These are phyloP conservation scores for Leucoma salicis DNA, from an alignment of 2,888 invertebrate genomes.

Conservation along the genomic window DNA sequence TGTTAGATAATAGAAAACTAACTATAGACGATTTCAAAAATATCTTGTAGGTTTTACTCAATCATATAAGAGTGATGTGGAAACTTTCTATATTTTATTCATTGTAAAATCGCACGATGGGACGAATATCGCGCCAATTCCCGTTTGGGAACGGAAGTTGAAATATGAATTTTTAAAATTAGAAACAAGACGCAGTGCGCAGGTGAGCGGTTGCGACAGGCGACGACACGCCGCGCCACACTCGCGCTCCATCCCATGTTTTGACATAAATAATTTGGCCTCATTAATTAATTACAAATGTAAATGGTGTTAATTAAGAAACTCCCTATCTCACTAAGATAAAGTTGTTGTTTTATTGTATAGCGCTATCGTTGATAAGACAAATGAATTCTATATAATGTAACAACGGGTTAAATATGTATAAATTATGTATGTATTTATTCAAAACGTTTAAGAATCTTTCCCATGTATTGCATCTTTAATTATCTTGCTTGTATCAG, in stretches of 20 bases:
- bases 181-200: slow-evolving; percentile 66
- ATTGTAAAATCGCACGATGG: slow-evolving; percentile 37
- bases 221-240: slow-evolving; percentile 44
- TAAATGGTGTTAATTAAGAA: slow-evolving; percentile 30
- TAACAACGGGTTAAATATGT: background rate
- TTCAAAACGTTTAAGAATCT: background rate
- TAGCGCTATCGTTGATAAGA: background rate
- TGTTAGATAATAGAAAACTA: no score
- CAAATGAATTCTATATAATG: background rate
- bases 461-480: background rate
- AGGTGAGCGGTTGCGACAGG: slow-evolving; percentile 71
- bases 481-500: no score
- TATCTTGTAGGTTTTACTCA: no score
- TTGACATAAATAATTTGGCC: slow-evolving; percentile 51
- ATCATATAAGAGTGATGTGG: slow-evolving; percentile 19
- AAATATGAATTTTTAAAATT: slow-evolving; percentile 79
- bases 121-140: slow-evolving; percentile 68
- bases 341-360: slow-evolving; percentile 8
- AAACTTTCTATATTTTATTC: slow-evolving; percentile 29
- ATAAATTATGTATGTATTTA: background rate
- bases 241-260: slow-evolving; percentile 30
- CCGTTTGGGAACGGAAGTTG: slow-evolving; percentile 77
- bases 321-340: slow-evolving; percentile 16
- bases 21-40: no score
- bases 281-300: slow-evolving; percentile 54